Evolutionary conservation across 2,113 vertebrate genomes (phyloP).

Genomic region (Paratilapia polleni): DNA sequence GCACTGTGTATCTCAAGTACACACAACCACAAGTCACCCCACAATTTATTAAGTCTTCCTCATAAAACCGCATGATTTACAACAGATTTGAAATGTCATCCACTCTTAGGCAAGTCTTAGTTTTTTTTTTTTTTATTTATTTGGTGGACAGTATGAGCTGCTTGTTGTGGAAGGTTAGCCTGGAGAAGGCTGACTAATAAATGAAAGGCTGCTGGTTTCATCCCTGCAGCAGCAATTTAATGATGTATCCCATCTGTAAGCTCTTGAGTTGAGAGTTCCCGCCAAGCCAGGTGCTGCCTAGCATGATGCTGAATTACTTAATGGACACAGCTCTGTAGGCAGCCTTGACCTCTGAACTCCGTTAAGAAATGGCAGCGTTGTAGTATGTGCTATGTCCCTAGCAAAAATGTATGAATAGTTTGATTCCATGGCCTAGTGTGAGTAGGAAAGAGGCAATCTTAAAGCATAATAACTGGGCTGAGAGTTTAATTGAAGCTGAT

Average conservation of each 20-base stretch:
- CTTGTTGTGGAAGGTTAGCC: conserved; percentile 41
- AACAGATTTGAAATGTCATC: conserved; percentile 35
- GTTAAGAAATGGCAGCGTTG: conserved; percentile 24
- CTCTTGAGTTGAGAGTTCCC: conserved; percentile 23
- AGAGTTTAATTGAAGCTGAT: conserved; percentile 62
- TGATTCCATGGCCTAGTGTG: neutral
- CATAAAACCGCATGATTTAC: conserved; percentile 42
- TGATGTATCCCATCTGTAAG: conserved; percentile 47
- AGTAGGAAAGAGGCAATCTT: conserved; percentile 17
- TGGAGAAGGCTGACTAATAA: conserved; percentile 42
- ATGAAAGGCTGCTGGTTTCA: conserved; percentile 49
- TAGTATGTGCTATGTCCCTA: neutral
- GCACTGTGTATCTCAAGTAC: conserved; percentile 22
- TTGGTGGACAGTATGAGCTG: conserved; percentile 7
- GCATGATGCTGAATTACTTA: conserved; percentile 43
- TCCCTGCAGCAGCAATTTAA: conserved; percentile 63
- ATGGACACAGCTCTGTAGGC: conserved; percentile 22
- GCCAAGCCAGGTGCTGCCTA: conserved; percentile 41
- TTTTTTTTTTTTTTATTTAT: conserved; percentile 19
- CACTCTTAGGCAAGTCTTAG: neutral
- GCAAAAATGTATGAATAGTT: conserved; percentile 5
- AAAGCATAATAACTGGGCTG: conserved; percentile 30
- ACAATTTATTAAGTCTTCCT: conserved; percentile 34
- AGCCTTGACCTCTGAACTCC: conserved; percentile 55
- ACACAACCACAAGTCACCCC: conserved; percentile 21